Conservation (phyloP, 2,888 invertebrate genomes). For the Drosophila birchii region DNA sequence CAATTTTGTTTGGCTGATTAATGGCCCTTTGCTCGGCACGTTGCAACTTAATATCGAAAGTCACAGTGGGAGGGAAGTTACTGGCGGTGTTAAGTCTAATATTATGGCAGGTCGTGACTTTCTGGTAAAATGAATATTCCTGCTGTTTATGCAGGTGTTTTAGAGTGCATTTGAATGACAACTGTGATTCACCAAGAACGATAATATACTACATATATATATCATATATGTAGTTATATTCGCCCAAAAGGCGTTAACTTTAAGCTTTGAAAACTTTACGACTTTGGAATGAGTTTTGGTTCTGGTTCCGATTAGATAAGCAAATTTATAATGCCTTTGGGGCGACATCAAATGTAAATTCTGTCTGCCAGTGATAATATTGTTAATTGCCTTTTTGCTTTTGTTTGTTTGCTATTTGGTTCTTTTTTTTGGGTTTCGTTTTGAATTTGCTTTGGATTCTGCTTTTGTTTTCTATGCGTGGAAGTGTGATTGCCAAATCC, state of each 20-base stretch:
- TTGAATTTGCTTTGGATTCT: background rate
- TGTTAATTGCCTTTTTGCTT: constrained; percentile 32
- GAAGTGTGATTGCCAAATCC: constrained; percentile 38
- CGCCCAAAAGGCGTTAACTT: background rate
- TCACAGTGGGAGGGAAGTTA: background rate
- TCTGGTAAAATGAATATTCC: constrained; percentile 3
- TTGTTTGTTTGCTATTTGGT: constrained; percentile 11
- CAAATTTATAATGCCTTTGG: constrained; percentile 33
- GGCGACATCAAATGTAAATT: constrained; percentile 37
- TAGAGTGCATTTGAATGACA: constrained; percentile 19
- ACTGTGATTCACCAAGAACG: constrained; percentile 9
- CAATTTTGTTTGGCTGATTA: constrained; percentile 24
- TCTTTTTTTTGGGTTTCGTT: constrained; percentile 7
- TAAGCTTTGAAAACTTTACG: constrained; percentile 17
- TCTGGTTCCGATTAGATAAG: constrained; percentile 35
- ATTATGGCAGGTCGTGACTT: constrained; percentile 45
- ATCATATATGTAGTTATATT: background rate
- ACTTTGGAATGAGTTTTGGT: constrained; percentile 10
- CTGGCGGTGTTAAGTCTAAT: constrained; percentile 13
- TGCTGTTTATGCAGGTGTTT: constrained; percentile 17
- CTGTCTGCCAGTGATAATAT: constrained; percentile 28
- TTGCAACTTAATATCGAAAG: constrained; percentile 12
- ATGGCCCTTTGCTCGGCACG: constrained; percentile 32
- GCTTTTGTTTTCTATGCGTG: constrained; percentile 23
- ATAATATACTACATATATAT: background rate